phyloP scores from a whole-genome alignment of 2,888 invertebrate genomes.

The Philopedon plagiatum region DNA sequence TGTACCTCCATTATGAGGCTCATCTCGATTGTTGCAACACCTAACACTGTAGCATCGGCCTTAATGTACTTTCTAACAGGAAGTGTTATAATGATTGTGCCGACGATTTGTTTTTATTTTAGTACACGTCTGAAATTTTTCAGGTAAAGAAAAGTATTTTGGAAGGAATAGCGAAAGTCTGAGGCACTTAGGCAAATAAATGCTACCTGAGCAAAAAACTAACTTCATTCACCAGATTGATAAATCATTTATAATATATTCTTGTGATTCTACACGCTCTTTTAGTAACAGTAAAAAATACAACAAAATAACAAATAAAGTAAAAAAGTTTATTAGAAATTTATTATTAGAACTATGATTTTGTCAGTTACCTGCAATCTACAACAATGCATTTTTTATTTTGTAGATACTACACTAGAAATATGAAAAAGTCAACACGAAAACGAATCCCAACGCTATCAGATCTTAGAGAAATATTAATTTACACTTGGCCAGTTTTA shows the following conservation, averaged over 20 bases:
- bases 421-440: conserved; percentile 12
- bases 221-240: too few relatives aligned
- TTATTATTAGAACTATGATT: too few relatives aligned
- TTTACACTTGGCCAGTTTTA: conserved; percentile 20
- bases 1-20: conserved; percentile 36
- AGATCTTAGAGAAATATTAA: conserved; percentile 8
- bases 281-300: too few relatives aligned
- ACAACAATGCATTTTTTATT: background rate
- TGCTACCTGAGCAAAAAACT: too few relatives aligned
- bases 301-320: too few relatives aligned
- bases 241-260: too few relatives aligned
- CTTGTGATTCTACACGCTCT: too few relatives aligned
- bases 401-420: conserved; percentile 17
- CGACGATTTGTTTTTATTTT: conserved; percentile 27
- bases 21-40: conserved; percentile 43
- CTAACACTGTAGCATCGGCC: conserved; percentile 39
- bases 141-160: conserved; percentile 6
- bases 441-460: conserved; percentile 1
- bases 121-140: background rate
- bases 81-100: conserved; percentile 33
- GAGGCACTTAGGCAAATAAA: too few relatives aligned
- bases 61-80: conserved; percentile 50
- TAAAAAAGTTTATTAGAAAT: too few relatives aligned
- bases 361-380: too few relatives aligned
- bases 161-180: too few relatives aligned